Conservation (phyloP, 2,797 vertebrate species). For the Lophura swinhoii region DNA sequence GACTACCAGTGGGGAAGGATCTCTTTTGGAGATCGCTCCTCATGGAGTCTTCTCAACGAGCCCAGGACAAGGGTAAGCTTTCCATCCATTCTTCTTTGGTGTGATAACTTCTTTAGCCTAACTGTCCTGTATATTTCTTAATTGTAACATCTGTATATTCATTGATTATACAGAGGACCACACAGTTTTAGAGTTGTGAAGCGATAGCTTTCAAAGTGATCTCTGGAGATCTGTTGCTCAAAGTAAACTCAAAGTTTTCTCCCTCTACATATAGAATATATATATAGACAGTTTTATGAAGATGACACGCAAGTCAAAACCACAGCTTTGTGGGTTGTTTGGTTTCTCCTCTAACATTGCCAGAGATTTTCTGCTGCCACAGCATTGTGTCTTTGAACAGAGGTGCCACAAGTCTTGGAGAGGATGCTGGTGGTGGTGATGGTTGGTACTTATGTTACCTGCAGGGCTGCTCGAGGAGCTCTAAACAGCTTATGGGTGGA, state of each 20-base stretch:
- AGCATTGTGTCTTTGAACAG: background rate
- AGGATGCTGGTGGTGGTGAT: background rate
- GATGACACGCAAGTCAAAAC: background rate
- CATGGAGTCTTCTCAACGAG: too few species aligned
- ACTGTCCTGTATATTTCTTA: too few species aligned
- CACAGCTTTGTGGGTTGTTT: background rate
- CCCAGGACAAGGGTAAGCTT: too few species aligned
- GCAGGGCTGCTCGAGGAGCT: background rate
- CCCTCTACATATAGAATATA: background rate
- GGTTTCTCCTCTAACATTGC: background rate
- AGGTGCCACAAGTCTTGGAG: background rate
- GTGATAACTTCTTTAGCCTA: too few species aligned
- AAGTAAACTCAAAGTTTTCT: background rate
- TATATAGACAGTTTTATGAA: background rate
- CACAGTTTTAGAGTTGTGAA: background rate
- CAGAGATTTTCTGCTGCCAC: background rate
- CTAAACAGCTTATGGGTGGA: background rate
- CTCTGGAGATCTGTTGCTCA: background rate
- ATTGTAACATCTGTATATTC: too few species aligned
- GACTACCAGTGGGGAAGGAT: too few species aligned
- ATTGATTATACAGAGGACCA: background rate
- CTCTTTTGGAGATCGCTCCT: too few species aligned
- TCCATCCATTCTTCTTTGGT: too few species aligned
- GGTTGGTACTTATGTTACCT: background rate
- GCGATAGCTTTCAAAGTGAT: background rate